These are phyloP conservation scores for Caranx ignobilis DNA, from an alignment of 2,113 vertebrate species.

Conservation along the genomic window DNA sequence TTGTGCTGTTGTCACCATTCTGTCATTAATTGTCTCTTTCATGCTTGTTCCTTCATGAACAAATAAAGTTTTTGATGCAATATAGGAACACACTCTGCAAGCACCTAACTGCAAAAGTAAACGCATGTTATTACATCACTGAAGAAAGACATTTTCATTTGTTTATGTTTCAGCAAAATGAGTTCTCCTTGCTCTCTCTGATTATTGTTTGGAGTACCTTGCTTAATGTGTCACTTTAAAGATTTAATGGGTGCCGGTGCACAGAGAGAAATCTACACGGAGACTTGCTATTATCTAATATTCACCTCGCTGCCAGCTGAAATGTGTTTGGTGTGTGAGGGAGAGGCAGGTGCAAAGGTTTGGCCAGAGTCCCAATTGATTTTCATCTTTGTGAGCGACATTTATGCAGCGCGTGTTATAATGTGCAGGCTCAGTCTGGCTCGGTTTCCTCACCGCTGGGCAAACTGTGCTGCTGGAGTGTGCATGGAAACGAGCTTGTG, in stretches of 20 bases:
- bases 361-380: constrained; percentile 53
- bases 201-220: neutral
- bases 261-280: constrained; percentile 16
- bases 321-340: constrained; percentile 50
- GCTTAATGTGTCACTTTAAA: constrained; percentile 9
- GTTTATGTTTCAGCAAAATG: neutral
- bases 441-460: constrained; percentile 37
- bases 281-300: constrained; percentile 21
- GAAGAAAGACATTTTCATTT: neutral
- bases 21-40: neutral
- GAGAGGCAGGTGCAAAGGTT: constrained; percentile 57
- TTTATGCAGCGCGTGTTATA: constrained; percentile 51
- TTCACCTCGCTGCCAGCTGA: constrained; percentile 15
- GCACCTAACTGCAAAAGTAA: neutral
- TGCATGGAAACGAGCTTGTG: constrained; percentile 63
- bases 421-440: constrained; percentile 45
- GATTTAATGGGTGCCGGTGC: neutral
- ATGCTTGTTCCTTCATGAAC: neutral
- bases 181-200: neutral
- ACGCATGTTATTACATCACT: neutral
- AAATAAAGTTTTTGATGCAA: neutral
- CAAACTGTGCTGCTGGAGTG: constrained; percentile 45
- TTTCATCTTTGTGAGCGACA: constrained; percentile 61
- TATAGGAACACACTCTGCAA: neutral
- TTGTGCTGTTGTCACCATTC: neutral